Percentiles rank a stretch among this genome's conserved stretches.
Evolutionary conservation across 2,797 vertebrate species (phyloP).

Genomic region (Muraenolepis orangiensis): DNA sequence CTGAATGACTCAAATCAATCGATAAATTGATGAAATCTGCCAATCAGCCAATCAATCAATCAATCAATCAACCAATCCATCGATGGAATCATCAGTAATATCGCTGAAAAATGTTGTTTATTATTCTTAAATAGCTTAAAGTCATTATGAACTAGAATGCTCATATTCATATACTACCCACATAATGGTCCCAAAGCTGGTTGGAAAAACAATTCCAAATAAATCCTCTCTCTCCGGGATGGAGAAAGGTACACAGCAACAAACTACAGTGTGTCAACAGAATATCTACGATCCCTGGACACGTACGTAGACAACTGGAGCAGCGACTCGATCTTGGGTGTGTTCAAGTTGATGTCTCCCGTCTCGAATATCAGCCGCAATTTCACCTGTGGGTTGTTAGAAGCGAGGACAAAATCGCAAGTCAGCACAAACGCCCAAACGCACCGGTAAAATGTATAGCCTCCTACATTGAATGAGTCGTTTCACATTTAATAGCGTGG

Average conservation of each 20-base stretch:
- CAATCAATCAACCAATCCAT: background rate
- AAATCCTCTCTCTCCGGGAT: no score
- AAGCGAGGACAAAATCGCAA: background rate
- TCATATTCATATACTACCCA: no score
- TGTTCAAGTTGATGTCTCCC: conserved; percentile 76
- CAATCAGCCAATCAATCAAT: background rate
- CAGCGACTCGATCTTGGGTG: conserved; percentile 65
- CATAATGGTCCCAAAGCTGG: no score
- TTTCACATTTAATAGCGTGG: no score
- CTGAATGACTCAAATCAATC: background rate
- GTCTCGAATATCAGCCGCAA: conserved; percentile 80
- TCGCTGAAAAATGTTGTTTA: background rate
- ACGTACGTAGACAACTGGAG: conserved; percentile 89
- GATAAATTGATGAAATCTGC: background rate
- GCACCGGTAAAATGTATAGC: background rate
- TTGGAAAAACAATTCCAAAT: background rate
- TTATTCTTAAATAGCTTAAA: background rate
- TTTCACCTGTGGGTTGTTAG: conserved; percentile 64
- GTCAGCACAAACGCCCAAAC: no score
- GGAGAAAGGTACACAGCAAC: background rate
- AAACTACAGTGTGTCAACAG: no score
- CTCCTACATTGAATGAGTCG: background rate
- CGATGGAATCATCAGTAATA: no score
- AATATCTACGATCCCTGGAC: background rate
- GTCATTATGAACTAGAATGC: background rate